phyloP scores from a whole-genome alignment of 2,888 invertebrate species.

The Epirrhoe alternata region DNA sequence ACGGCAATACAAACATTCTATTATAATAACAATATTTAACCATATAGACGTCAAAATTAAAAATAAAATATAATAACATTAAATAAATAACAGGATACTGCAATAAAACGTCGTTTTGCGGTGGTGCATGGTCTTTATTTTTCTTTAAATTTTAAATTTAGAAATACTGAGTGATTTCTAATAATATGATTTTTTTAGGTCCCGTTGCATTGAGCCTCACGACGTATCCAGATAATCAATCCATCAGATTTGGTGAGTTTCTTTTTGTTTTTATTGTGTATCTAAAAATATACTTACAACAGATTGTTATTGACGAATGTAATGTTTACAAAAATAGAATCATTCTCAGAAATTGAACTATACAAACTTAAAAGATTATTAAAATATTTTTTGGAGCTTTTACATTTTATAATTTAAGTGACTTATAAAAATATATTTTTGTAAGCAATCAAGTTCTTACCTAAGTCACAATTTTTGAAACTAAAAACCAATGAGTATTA shows the following conservation, averaged over 20 bases:
- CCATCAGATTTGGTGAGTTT: slow-evolving; percentile 93
- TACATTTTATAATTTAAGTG: too few species aligned
- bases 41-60: too few species aligned
- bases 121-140: slow-evolving; percentile 5
- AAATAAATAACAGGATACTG: neutral
- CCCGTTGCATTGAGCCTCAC: slow-evolving; percentile 86
- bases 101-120: neutral
- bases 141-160: neutral
- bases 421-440: too few species aligned
- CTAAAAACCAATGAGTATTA: neutral
- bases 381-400: too few species aligned
- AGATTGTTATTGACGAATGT: too few species aligned
- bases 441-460: too few species aligned
- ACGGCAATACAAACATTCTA: neutral
- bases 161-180: neutral
- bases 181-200: slow-evolving; percentile 49
- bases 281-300: too few species aligned
- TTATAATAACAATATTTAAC: neutral
- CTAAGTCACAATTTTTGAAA: too few species aligned
- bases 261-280: slow-evolving; percentile 2
- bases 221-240: slow-evolving; percentile 91
- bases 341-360: too few species aligned
- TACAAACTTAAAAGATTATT: too few species aligned
- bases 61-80: too few species aligned
- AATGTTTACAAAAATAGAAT: too few species aligned